Conservation (phyloP, 1,140 invertebrate genomes). For the Cardiocondyla obscurior region DNA sequence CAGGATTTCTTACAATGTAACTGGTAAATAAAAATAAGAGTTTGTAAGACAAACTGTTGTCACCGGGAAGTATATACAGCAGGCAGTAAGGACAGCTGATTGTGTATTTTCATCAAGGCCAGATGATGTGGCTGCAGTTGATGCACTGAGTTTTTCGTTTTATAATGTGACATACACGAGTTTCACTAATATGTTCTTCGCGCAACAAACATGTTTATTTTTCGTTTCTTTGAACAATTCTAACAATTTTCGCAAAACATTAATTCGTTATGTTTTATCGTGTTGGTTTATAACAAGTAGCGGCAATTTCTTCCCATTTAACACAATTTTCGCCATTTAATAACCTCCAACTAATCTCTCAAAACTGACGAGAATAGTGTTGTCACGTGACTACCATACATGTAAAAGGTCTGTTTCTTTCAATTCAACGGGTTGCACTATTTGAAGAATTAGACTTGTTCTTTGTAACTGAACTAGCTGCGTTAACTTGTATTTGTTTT, state of each 20-base stretch:
- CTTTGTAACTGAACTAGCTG: no score
- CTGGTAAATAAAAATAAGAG: background rate
- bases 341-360: conserved; percentile 29
- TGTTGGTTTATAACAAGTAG: background rate
- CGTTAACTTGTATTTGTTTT: no score
- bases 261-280: background rate
- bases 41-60: conserved; percentile 11
- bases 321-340: conserved; percentile 28
- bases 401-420: no score
- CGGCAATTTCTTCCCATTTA: background rate
- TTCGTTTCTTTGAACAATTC: background rate
- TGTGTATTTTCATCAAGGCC: conserved; percentile 73
- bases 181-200: conserved; percentile 54
- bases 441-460: no score
- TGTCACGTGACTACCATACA: background rate
- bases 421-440: no score
- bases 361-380: background rate
- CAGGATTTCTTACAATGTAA: conserved; percentile 24
- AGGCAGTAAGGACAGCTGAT: conserved; percentile 63
- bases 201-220: background rate
- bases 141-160: conserved; percentile 54
- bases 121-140: conserved; percentile 75
- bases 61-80: conserved; percentile 31
- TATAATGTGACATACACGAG: conserved; percentile 9
- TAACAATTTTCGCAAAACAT: background rate